phyloP scores from a whole-genome alignment of 2,888 invertebrate species.

The Eueremaeus valkanovi region DNA sequence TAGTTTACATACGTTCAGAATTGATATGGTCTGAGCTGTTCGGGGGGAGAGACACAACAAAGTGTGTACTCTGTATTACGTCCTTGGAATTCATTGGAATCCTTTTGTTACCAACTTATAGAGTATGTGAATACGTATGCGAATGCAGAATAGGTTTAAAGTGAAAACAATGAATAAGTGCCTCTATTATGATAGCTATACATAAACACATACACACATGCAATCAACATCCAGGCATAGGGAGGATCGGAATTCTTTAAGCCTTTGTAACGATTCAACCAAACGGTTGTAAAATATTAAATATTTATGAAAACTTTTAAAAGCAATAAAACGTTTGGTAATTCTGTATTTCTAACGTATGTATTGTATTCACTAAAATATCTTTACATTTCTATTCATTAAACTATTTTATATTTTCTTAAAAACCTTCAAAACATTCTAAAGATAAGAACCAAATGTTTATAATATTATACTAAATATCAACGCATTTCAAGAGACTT shows the following conservation, averaged over 20 bases:
- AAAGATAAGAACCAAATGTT: too few species aligned
- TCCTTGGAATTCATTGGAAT: slow-evolving; percentile 35
- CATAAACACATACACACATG: background rate
- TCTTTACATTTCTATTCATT: too few species aligned
- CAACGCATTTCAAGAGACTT: too few species aligned
- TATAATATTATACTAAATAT: too few species aligned
- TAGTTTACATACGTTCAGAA: background rate
- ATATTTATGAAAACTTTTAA: slow-evolving; percentile 21
- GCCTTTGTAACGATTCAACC: background rate
- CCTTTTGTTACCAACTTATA: slow-evolving; percentile 22
- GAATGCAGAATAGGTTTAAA: slow-evolving; percentile 23
- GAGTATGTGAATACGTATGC: too few species aligned
- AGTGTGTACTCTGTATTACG: background rate
- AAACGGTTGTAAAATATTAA: background rate
- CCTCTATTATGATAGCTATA: background rate
- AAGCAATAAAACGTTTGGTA: background rate
- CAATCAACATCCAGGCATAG: background rate
- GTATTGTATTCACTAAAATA: too few species aligned
- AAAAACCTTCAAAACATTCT: too few species aligned
- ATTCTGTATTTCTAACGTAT: too few species aligned
- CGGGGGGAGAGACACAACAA: background rate
- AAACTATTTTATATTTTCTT: too few species aligned
- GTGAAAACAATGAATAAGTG: slow-evolving; percentile 29
- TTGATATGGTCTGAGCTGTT: background rate
- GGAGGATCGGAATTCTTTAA: background rate